phyloP scores from a whole-genome alignment of 2,797 vertebrate genomes.

The Ambastaia sidthimunki region DNA sequence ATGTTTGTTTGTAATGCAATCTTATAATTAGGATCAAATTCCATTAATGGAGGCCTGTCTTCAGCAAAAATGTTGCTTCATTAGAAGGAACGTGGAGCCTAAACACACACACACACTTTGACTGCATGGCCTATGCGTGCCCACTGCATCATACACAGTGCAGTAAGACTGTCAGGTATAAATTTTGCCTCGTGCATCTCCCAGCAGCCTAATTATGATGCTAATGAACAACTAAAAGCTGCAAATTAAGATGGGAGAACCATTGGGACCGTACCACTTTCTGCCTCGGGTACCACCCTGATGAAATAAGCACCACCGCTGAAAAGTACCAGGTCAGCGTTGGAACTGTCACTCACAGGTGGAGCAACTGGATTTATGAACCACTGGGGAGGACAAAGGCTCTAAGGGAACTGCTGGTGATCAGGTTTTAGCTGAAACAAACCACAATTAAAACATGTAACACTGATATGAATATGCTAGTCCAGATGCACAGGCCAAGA shows the following conservation, averaged over 20 bases:
- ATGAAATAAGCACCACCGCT: conserved; percentile 43
- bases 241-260: conserved; percentile 86
- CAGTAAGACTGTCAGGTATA: conserved; percentile 80
- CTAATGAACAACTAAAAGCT: conserved; percentile 84
- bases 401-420: conserved; percentile 49
- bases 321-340: conserved; percentile 50
- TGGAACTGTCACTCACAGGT: conserved; percentile 35
- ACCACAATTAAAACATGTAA: neutral
- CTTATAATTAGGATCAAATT: conserved; percentile 79
- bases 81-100: conserved; percentile 77
- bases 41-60: conserved; percentile 76
- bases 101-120: conserved; percentile 14
- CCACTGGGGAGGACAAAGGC: conserved; percentile 16
- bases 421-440: conserved; percentile 3
- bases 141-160: conserved; percentile 72
- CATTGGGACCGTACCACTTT: conserved; percentile 70
- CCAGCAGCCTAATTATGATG: conserved; percentile 83
- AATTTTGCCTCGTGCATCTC: conserved; percentile 75
- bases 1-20: conserved; percentile 65
- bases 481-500: conserved; percentile 9
- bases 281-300: conserved; percentile 52
- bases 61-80: conserved; percentile 79
- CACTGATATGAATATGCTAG: neutral
- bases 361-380: conserved; percentile 29
- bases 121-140: conserved; percentile 60